These are phyloP conservation scores for Hirtodrosophila trivittata DNA, from an alignment of 2,888 invertebrate species.

Conservation along the genomic window DNA sequence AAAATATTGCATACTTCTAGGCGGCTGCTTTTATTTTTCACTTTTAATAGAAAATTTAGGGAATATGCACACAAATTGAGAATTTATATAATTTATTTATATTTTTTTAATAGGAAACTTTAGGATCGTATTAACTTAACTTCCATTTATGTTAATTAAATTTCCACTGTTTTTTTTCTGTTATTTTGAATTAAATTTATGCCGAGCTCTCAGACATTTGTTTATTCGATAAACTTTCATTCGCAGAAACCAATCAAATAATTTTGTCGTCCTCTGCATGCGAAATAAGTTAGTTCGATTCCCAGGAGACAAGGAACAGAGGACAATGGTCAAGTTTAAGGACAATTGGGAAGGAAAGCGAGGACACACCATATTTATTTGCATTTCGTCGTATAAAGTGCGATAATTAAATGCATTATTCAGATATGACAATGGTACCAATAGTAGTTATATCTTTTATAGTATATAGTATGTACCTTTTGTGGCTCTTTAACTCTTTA, in stretches of 20 bases:
- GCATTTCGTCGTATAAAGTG: too few species aligned
- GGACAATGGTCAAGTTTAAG: background rate
- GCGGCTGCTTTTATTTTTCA: too few species aligned
- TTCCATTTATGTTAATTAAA: too few species aligned
- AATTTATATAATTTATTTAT: too few species aligned
- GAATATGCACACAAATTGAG: too few species aligned
- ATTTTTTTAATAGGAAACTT: too few species aligned
- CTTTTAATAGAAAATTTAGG: too few species aligned
- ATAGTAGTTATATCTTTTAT: background rate
- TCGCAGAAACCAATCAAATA: constrained; percentile 47
- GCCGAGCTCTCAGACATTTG: constrained; percentile 22
- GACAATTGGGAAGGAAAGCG: background rate
- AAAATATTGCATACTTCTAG: too few species aligned
- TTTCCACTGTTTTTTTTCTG: background rate
- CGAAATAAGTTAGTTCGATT: constrained; percentile 29
- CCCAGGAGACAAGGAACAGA: constrained; percentile 17
- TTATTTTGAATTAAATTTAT: constrained; percentile 14
- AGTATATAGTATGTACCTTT: constrained; percentile 52
- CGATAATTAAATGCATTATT: constrained; percentile 72
- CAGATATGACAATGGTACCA: constrained; percentile 12
- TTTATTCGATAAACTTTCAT: constrained; percentile 34
- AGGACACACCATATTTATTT: background rate
- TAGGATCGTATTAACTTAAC: too few species aligned
- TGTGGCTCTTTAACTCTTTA: constrained; percentile 63
- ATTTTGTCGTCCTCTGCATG: constrained; percentile 40